Conservation (phyloP, 2,888 invertebrate genomes). For the Synergus japonicus region DNA sequence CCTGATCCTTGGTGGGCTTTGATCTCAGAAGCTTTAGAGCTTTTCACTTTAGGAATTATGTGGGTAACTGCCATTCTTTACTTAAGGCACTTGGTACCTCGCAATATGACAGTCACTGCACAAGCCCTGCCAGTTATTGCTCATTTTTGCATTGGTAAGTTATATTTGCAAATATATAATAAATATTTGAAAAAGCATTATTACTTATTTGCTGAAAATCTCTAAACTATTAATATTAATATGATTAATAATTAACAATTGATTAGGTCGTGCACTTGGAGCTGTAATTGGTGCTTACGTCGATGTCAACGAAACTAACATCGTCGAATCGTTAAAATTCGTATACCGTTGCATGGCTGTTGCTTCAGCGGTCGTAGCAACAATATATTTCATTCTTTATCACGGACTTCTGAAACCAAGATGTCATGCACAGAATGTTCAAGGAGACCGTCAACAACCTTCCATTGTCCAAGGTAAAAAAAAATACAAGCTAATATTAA, state of each 20-base stretch:
- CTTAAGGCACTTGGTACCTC: conserved; percentile 88
- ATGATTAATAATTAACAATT: not conserved
- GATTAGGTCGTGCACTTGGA: conserved; percentile 85
- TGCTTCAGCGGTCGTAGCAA: conserved; percentile 82
- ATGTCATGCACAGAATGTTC: conserved; percentile 82
- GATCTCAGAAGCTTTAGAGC: conserved; percentile 85
- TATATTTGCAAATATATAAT: conserved; percentile 7
- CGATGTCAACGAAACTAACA: conserved; percentile 76
- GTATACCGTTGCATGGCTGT: conserved; percentile 84
- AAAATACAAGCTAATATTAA: conserved; percentile 1
- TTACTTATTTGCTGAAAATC: not conserved
- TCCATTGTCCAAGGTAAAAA: conserved; percentile 82
- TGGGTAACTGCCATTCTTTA: conserved; percentile 90
- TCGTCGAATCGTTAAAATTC: conserved; percentile 76
- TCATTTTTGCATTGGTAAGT: conserved; percentile 86
- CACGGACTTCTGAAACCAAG: conserved; percentile 87
- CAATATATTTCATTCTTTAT: conserved; percentile 85
- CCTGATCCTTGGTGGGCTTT: conserved; percentile 83
- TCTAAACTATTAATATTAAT: too few relatives aligned
- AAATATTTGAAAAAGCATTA: not conserved
- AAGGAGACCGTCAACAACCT: conserved; percentile 82
- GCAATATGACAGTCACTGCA: conserved; percentile 87
- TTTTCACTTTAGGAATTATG: conserved; percentile 87
- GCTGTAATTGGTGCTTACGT: conserved; percentile 81
- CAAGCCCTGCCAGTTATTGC: conserved; percentile 89